Evolutionary conservation across 2,888 invertebrate species (phyloP).

Genomic region (Pteria penguin): DNA sequence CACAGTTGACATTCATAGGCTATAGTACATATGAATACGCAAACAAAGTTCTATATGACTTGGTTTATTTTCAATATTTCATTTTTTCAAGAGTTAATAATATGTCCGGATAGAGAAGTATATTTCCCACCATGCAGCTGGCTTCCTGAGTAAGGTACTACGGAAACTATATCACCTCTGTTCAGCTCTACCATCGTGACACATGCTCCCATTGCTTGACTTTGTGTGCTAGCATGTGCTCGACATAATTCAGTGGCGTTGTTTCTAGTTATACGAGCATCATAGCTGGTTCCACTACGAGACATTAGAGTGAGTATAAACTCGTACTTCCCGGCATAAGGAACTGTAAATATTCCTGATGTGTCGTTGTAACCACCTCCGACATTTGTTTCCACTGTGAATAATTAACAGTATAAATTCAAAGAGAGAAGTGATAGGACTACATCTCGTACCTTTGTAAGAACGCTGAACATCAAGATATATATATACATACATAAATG

Average conservation of each 20-base stretch:
- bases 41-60: too few relatives aligned
- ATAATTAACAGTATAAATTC: too few relatives aligned
- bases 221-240: not conserved
- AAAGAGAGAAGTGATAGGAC: too few relatives aligned
- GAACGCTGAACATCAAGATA: too few relatives aligned
- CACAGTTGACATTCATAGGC: too few relatives aligned
- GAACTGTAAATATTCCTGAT: conserved; percentile 30
- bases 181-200: not conserved
- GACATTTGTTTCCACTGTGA: conserved; percentile 24
- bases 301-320: conserved; percentile 30
- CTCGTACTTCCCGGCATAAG: conserved; percentile 32
- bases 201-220: conserved; percentile 18
- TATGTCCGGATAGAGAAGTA: conserved; percentile 26
- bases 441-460: too few relatives aligned
- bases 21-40: too few relatives aligned
- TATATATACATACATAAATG: too few relatives aligned
- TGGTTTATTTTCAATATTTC: too few relatives aligned
- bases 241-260: not conserved
- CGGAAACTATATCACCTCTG: not conserved
- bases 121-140: conserved; percentile 6
- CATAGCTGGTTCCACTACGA: not conserved
- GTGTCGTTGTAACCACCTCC: conserved; percentile 27
- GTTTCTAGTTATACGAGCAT: not conserved
- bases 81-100: not conserved
- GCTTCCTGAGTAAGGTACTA: not conserved